Conservation (phyloP, 2,113 vertebrate species). For the Aspidoscelis tigris region DNA sequence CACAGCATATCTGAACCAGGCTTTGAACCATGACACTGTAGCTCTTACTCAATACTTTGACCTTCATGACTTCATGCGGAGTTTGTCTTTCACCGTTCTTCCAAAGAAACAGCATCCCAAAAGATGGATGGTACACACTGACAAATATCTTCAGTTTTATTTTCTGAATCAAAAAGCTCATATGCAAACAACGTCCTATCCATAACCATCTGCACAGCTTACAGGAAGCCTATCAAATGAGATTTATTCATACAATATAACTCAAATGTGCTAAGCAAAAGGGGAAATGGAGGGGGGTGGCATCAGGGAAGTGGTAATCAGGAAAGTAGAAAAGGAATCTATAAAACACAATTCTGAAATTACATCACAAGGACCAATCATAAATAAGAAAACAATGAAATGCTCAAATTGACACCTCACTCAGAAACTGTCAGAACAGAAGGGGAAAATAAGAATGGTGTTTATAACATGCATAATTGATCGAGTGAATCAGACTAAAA, state of each 20-base stretch:
- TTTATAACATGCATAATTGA: neutral
- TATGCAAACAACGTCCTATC: constrained; percentile 12
- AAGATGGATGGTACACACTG: neutral
- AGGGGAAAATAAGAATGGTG: neutral
- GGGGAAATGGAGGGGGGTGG: neutral
- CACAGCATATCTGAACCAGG: too few species aligned
- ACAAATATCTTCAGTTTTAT: constrained; percentile 17
- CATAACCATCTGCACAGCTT: neutral
- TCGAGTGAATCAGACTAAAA: neutral
- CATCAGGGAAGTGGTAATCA: constrained; percentile 18
- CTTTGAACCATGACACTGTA: too few species aligned
- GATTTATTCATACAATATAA: constrained; percentile 43
- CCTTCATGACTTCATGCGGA: too few species aligned
- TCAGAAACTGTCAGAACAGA: neutral
- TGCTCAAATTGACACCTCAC: neutral
- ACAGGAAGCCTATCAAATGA: constrained; percentile 17
- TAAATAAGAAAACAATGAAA: constrained; percentile 5
- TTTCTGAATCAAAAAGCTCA: constrained; percentile 5
- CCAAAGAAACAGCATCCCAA: neutral
- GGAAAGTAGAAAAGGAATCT: constrained; percentile 25
- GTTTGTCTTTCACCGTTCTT: neutral
- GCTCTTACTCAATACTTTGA: too few species aligned
- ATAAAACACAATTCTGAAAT: constrained; percentile 7
- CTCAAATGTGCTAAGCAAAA: constrained; percentile 2
- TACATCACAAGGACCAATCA: constrained; percentile 5